Evolutionary conservation across 2,113 vertebrate genomes (phyloP).

Genomic region (Corythornis cristatus): DNA sequence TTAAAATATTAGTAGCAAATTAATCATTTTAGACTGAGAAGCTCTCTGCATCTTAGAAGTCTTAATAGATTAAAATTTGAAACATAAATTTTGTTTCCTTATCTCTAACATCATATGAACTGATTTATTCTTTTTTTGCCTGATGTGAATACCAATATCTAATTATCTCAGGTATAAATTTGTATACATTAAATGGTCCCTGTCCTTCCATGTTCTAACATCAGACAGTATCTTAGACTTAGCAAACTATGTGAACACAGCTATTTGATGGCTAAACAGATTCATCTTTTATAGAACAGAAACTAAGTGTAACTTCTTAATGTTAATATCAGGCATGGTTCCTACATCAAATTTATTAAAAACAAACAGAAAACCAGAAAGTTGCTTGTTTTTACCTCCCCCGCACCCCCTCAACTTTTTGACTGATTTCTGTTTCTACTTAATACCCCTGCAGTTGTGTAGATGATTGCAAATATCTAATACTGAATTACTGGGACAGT

Average conservation of each 20-base stretch:
- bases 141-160: background rate
- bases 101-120: constrained; percentile 28
- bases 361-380: constrained; percentile 34
- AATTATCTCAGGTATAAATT: constrained; percentile 20
- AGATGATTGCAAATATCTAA: constrained; percentile 33
- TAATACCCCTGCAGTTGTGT: constrained; percentile 11
- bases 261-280: background rate
- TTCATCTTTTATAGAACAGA: background rate
- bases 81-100: constrained; percentile 48
- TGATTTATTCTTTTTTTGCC: constrained; percentile 36
- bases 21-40: constrained; percentile 40
- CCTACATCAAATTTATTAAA: constrained; percentile 26
- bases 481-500: constrained; percentile 51
- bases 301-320: background rate
- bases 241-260: background rate
- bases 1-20: constrained; percentile 65
- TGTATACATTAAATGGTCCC: background rate
- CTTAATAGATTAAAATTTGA: constrained; percentile 53
- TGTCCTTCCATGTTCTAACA: background rate
- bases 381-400: background rate
- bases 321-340: constrained; percentile 1
- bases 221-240: background rate
- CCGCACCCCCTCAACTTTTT: background rate
- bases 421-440: background rate
- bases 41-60: constrained; percentile 7